Evolutionary conservation across 2,113 vertebrate species (phyloP).

Genomic region (Ginglymostoma cirratum): DNA sequence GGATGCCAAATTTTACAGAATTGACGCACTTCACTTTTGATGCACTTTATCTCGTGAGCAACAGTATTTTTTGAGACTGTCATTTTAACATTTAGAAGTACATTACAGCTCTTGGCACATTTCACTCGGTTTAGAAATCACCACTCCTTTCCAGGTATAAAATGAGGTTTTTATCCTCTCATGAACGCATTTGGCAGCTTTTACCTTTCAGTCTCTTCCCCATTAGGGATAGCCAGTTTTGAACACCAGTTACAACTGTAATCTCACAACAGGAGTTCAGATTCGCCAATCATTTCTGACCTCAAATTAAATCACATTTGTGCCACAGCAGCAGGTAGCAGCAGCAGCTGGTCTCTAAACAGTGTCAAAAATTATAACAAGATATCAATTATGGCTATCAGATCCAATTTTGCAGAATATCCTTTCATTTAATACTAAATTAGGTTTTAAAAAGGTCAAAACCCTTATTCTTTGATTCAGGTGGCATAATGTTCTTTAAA

Average conservation of each 20-base stretch:
- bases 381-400: background rate
- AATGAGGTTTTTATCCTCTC: background rate
- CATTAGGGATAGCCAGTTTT: background rate
- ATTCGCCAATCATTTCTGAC: background rate
- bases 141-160: background rate
- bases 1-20: background rate
- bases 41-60: background rate
- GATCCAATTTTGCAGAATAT: background rate
- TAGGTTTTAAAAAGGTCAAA: background rate
- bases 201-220: background rate
- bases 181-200: background rate
- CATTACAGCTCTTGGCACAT: background rate
- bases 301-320: background rate
- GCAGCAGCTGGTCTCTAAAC: background rate
- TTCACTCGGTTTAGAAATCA: background rate
- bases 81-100: background rate
- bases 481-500: no score
- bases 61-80: background rate
- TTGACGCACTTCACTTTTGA: background rate
- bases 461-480: no score
- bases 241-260: background rate
- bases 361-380: background rate
- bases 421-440: background rate
- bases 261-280: background rate
- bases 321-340: background rate